Base-by-base conservation (phyloP, 2,113 vertebrate genomes). In the Corapipo altera region DNA sequence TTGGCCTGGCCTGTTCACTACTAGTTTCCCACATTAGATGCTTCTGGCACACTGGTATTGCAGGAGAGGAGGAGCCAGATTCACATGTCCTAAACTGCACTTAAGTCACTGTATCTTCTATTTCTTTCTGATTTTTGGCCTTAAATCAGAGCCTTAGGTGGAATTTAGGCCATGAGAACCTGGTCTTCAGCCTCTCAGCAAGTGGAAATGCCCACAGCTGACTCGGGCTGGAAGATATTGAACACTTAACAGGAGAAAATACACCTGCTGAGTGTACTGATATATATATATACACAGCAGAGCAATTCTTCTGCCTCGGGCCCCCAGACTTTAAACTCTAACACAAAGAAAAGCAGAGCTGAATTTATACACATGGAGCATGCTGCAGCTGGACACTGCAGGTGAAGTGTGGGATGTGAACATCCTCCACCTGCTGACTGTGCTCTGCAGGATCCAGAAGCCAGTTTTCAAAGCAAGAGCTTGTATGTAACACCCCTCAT, bases 111-210 rank as follows among this genome's bases (percentile, higher is more conserved):
- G 13, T 46, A 71, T 75, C 65, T 84, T 81, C 89, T 78, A 51
- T 71, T 84, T 89, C 46, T 39, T 84, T 92, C 93, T 49, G 73
- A 74, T 43, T 89, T 44, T 52, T 27, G 18, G 46, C 28, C 65
- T 89, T 71, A 51, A 46, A 92, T 37, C 55, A 87, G 65, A 65
- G 35, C 48, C 35, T 67, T 46, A 73, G 49, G 73, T 74, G 32
- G 41, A 91, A 73, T 85, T 70, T n/a, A 90, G 32, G 43, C 66
- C 66, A 46, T 5, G 5, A 87, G 54, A 91, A 76, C n/a, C 32
- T 46, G 46, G 71, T 88, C 55, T 88, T 88, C 75, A 83, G 62
- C 37, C 49, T 86, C 90, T 37, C 41, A 90, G 77, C 41, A 88
- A 43, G 32, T 49, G 12, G 62, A 57, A 93, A 88, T 49, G 76